These are phyloP conservation scores for Helobdella robusta DNA, from an alignment of 2,888 invertebrate species.

Conservation along the genomic window DNA sequence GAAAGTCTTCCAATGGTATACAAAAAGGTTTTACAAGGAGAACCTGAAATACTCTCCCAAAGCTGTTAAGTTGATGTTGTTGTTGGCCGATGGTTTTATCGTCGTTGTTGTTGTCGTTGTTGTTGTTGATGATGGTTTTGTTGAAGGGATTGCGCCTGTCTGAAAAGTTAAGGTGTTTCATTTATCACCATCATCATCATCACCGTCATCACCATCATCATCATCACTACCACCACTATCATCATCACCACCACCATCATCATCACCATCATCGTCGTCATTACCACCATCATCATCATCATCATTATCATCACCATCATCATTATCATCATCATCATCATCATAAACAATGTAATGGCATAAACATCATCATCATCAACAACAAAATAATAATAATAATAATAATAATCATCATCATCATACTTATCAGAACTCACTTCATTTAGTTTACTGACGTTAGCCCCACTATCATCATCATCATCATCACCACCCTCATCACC, in stretches of 20 bases:
- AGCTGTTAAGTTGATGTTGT: not conserved
- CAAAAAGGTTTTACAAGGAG: not conserved
- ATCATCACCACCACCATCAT: slow-evolving; percentile 1
- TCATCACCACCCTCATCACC: slow-evolving; percentile 12
- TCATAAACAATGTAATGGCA: no score
- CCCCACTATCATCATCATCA: slow-evolving; percentile 25
- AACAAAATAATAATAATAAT: not conserved
- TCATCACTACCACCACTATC: not conserved
- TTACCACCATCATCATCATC: slow-evolving; percentile 23
- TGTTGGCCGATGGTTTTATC: not conserved
- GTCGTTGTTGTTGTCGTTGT: slow-evolving; percentile 1
- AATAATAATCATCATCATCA: not conserved
- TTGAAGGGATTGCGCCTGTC: no score
- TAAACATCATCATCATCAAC: not conserved
- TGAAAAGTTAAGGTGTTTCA: no score
- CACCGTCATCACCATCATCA: not conserved
- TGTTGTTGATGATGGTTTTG: no score
- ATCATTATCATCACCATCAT: slow-evolving; percentile 28
- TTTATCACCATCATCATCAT: not conserved
- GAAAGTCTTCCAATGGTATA: not conserved
- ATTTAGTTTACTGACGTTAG: no score
- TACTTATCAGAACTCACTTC: no score
- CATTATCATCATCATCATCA: slow-evolving; percentile 23
- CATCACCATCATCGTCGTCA: slow-evolving; percentile 14
- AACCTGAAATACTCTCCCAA: not conserved